Conservation (phyloP, 2,888 invertebrate genomes). For the Cryptops parisi region DNA sequence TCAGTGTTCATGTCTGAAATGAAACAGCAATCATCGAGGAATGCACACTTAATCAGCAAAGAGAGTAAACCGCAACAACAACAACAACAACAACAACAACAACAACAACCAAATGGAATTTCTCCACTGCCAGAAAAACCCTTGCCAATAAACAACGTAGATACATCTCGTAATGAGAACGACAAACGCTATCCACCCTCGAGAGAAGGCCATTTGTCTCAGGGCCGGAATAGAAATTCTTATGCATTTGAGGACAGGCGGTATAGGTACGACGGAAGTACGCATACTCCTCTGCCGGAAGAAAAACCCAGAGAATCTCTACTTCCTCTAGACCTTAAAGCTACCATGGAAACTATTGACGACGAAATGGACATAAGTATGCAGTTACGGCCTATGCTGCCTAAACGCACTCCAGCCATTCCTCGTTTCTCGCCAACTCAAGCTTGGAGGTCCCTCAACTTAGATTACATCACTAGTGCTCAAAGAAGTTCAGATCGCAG, state of each 20-base stretch:
- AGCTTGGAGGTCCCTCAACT: conserved; percentile 53
- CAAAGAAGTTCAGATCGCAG: conserved; percentile 10
- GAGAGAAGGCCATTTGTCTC: not conserved
- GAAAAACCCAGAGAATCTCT: not conserved
- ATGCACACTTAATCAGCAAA: too few species aligned
- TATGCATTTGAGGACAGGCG: conserved; percentile 12
- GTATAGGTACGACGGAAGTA: conserved; percentile 1
- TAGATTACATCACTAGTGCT: conserved; percentile 19
- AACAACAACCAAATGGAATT: not conserved
- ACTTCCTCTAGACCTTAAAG: not conserved
- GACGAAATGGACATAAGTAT: conserved; percentile 46
- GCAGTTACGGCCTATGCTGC: conserved; percentile 58
- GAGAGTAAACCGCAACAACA: not conserved
- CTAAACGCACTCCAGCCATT: conserved; percentile 58
- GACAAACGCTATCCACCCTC: not conserved
- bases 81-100: not conserved
- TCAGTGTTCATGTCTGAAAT: not conserved
- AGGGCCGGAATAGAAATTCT: conserved; percentile 7
- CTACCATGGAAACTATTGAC: conserved; percentile 16
- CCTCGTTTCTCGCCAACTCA: conserved; percentile 69
- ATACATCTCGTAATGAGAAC: not conserved
- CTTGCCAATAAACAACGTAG: not conserved
- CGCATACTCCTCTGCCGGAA: not conserved
- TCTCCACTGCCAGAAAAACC: not conserved
- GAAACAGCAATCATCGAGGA: not conserved